Evolutionary conservation across 1,140 invertebrate species (phyloP).

Genomic region (Drosophila lini): DNA sequence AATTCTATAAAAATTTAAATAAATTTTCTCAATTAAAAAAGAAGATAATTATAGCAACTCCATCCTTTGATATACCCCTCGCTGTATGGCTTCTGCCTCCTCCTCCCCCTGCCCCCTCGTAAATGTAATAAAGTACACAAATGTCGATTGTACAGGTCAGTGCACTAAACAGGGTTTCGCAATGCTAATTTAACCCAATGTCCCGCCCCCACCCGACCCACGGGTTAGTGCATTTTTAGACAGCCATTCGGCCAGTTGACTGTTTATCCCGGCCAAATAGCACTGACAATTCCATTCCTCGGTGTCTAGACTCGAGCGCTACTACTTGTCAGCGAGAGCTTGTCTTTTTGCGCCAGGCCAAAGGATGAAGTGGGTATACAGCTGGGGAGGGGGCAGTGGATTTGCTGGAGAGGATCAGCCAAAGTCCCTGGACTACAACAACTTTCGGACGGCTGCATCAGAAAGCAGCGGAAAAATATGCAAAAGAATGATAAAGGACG

Average conservation of each 20-base stretch:
- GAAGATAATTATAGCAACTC: neutral
- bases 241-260: constrained; percentile 53
- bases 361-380: constrained; percentile 2
- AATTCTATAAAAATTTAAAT: too few relatives aligned
- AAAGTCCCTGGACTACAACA: constrained; percentile 34
- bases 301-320: constrained; percentile 64
- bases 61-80: constrained; percentile 10
- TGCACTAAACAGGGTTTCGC: constrained; percentile 56
- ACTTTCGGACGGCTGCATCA: constrained; percentile 55
- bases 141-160: constrained; percentile 59
- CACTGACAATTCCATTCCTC: constrained; percentile 54
- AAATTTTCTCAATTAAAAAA: neutral
- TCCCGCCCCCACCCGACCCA: neutral
- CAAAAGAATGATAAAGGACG: constrained; percentile 40
- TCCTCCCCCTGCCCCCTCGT: too few relatives aligned
- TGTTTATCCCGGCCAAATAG: constrained; percentile 45
- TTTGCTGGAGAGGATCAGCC: constrained; percentile 20
- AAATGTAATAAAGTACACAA: constrained; percentile 48
- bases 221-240: constrained; percentile 57
- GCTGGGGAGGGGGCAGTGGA: constrained; percentile 2
- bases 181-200: constrained; percentile 54
- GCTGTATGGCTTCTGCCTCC: neutral
- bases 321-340: constrained; percentile 50
- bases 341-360: constrained; percentile 61
- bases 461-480: constrained; percentile 72